Evolutionary conservation across 2,113 vertebrate species (phyloP).

Genomic region (Mormyrus iriodes): DNA sequence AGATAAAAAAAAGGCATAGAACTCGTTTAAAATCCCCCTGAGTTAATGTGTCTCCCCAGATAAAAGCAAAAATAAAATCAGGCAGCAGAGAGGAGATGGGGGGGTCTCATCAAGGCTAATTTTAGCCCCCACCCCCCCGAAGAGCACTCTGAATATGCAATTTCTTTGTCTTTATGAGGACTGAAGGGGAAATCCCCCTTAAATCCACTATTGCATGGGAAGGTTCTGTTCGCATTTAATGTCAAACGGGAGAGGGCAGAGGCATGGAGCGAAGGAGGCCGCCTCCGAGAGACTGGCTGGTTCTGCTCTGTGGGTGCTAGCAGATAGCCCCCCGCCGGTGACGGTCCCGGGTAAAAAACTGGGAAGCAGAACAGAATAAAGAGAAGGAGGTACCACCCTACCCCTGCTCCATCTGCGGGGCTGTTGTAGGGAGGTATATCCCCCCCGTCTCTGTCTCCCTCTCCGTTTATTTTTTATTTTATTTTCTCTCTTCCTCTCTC

Average conservation of each 20-base stretch:
- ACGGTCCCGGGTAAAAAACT: not conserved
- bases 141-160: not conserved
- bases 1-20: not conserved
- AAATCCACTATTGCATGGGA: conserved; percentile 44
- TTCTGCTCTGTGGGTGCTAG: conserved; percentile 16
- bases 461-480: not conserved
- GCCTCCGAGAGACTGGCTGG: conserved; percentile 26
- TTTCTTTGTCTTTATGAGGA: not conserved
- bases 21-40: not conserved
- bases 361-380: not conserved
- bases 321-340: not conserved
- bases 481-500: not conserved
- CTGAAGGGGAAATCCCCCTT: conserved; percentile 2
- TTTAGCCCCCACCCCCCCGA: not conserved
- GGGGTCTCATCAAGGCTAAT: not conserved
- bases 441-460: not conserved
- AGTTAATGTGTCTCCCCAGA: not conserved
- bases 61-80: not conserved
- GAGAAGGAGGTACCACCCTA: not conserved
- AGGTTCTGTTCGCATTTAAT: conserved; percentile 42
- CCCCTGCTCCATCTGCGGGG: not conserved
- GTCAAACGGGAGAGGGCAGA: conserved; percentile 38
- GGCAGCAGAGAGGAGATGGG: not conserved
- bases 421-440: too few species aligned
- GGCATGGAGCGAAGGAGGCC: conserved; percentile 25